These are phyloP conservation scores for rabbit (Oryctolagus cuniculus) DNA, from an alignment of 2,113 vertebrate genomes.

Conservation along the genomic window DNA sequence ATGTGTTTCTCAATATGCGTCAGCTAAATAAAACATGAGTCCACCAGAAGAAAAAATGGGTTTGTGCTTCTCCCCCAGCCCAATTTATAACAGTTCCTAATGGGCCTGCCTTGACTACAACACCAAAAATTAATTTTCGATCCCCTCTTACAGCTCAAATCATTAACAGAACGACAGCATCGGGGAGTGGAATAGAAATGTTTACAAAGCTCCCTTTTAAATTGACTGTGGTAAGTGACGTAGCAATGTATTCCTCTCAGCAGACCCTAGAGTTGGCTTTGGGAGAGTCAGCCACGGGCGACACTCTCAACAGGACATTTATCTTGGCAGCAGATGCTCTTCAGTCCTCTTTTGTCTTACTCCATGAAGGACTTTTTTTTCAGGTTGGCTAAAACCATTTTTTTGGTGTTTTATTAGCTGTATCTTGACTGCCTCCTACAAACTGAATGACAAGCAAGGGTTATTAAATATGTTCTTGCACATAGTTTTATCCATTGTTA, in stretches of 20 bases:
- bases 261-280: constrained; percentile 81
- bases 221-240: constrained; percentile 87
- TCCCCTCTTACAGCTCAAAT: constrained; percentile 79
- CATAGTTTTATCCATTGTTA: constrained; percentile 87
- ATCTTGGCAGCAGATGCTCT: constrained; percentile 84
- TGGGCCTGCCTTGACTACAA: constrained; percentile 68
- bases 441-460: constrained; percentile 89
- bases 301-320: constrained; percentile 87
- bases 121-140: constrained; percentile 80
- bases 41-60: constrained; percentile 59
- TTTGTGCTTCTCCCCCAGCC: constrained; percentile 16
- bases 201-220: constrained; percentile 88
- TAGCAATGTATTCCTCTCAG: constrained; percentile 83
- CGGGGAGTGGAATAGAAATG: constrained; percentile 87
- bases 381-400: constrained; percentile 85
- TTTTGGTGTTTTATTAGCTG: constrained; percentile 89
- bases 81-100: constrained; percentile 76
- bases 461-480: constrained; percentile 88
- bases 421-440: constrained; percentile 89
- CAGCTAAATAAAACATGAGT: constrained; percentile 73
- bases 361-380: constrained; percentile 78
- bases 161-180: constrained; percentile 83
- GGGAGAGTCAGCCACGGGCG: constrained; percentile 84
- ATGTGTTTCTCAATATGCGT: constrained; percentile 75
- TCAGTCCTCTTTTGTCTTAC: constrained; percentile 78